Percentiles rank a stretch among this genome's conserved stretches.
These are phyloP conservation scores for Indri indri DNA, from an alignment of 2,113 vertebrate species.

Conservation along the genomic window DNA sequence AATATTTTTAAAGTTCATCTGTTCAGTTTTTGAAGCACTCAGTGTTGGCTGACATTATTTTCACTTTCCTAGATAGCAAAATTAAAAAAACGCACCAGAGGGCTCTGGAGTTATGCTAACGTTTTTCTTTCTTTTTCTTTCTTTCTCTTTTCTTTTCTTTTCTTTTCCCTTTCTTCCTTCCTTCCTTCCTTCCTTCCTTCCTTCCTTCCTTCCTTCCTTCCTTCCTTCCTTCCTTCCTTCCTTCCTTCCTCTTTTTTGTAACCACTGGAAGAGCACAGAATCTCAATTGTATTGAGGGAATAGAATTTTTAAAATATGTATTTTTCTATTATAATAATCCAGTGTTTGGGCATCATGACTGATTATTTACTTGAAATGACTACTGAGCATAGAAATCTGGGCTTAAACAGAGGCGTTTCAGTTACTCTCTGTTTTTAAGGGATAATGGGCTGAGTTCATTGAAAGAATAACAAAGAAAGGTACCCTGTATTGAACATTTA, in stretches of 20 bases:
- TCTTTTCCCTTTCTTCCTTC: not conserved
- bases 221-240: too few relatives aligned
- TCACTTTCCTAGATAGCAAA: conserved; percentile 15
- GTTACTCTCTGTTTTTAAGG: not conserved
- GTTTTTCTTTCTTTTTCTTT: not conserved
- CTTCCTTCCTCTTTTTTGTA: not conserved
- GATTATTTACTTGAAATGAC: not conserved
- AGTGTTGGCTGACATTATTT: not conserved
- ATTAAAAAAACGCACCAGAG: conserved; percentile 71
- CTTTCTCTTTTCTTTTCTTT: too few relatives aligned
- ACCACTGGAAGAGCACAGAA: not conserved
- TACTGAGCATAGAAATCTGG: not conserved
- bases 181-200: too few relatives aligned
- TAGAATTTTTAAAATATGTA: not conserved
- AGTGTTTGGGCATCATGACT: not conserved
- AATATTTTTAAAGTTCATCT: not conserved
- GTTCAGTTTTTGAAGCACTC: not conserved
- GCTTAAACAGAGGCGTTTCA: not conserved
- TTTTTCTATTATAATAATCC: not conserved
- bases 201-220: too few relatives aligned
- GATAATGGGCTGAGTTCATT: not conserved
- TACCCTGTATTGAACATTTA: not conserved
- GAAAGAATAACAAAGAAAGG: not conserved
- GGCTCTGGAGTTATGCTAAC: conserved; percentile 51
- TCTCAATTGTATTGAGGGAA: not conserved